Conservation (phyloP, 2,888 invertebrate species). For the Papilio gigon region DNA sequence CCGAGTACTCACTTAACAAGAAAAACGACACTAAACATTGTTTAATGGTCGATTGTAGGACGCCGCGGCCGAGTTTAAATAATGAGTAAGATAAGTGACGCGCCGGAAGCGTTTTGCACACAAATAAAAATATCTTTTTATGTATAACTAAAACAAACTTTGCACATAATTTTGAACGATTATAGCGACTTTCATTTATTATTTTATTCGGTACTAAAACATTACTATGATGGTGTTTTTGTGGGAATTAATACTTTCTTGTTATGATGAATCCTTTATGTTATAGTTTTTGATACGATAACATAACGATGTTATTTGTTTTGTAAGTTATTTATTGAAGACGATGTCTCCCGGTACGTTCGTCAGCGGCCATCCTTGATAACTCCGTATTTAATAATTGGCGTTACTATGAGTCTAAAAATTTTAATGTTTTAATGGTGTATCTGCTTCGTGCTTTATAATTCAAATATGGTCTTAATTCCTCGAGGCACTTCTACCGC, state of each 20-base stretch:
- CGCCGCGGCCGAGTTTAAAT: conserved; percentile 43
- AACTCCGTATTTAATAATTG: no score
- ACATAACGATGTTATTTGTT: background rate
- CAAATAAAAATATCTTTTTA: background rate
- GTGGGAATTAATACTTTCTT: background rate
- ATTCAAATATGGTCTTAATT: no score
- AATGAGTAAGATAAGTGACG: conserved; percentile 40
- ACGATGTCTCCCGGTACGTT: no score
- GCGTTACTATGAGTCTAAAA: no score
- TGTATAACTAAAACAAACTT: background rate
- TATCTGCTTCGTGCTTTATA: no score
- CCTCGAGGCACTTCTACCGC: no score
- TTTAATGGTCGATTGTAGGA: conserved; percentile 49
- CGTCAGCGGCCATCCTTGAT: no score
- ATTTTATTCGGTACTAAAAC: background rate
- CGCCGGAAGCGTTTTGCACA: conserved; percentile 9
- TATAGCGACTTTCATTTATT: background rate
- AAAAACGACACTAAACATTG: conserved; percentile 42
- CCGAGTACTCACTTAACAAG: conserved; percentile 9
- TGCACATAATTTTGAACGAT: conserved; percentile 4
- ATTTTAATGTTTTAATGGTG: no score
- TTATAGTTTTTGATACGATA: background rate
- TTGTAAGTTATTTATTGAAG: background rate
- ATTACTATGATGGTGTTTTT: background rate
- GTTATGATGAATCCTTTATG: background rate